Conservation (phyloP, 2,888 invertebrate genomes). For the Apamea monoglypha region DNA sequence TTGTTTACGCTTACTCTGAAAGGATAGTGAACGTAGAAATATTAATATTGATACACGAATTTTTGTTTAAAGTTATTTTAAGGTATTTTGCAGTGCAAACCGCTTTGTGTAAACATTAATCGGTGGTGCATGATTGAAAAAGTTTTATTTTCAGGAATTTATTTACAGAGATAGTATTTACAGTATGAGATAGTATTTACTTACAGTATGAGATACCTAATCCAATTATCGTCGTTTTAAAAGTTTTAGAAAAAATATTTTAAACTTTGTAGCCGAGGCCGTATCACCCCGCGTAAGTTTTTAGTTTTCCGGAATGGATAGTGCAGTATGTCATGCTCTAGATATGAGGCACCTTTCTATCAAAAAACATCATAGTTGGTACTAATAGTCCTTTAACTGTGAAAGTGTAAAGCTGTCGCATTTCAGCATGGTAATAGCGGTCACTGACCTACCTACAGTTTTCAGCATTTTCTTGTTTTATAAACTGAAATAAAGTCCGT, state of each 20-base stretch:
- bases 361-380: neutral
- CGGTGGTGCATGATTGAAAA: neutral
- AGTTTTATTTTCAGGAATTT: neutral
- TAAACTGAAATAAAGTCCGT: too few species aligned
- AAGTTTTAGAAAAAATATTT: neutral
- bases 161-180: neutral
- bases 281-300: neutral
- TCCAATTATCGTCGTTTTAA: neutral
- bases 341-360: neutral
- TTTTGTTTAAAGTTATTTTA: neutral
- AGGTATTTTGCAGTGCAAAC: neutral
- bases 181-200: neutral
- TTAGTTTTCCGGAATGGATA: conserved; percentile 15
- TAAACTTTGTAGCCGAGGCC: neutral
- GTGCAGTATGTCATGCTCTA: neutral
- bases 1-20: neutral
- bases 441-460: neutral
- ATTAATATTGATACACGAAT: neutral
- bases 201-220: neutral
- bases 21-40: neutral
- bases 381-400: neutral
- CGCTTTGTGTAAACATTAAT: neutral
- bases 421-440: neutral
- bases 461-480: neutral
- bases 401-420: neutral